Evolutionary conservation across 2,888 invertebrate genomes (phyloP).

Genomic region (Muschampia staudingeri): DNA sequence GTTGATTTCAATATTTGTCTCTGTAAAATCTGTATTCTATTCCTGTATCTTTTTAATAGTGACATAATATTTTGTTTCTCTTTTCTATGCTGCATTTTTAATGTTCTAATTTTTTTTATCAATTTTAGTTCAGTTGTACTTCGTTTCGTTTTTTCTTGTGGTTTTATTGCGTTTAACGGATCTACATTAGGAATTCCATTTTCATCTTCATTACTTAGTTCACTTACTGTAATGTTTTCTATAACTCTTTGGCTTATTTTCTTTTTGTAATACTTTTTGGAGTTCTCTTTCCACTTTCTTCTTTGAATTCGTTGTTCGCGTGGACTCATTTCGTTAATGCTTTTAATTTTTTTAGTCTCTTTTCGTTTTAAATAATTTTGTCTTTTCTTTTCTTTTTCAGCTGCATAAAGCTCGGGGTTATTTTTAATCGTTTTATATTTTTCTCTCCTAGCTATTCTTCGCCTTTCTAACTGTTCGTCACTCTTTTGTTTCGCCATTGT

Average conservation of each 20-base stretch:
- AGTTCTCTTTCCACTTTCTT: background rate
- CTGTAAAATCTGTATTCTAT: too few relatives aligned
- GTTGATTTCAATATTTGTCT: too few relatives aligned
- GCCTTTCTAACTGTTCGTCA: background rate
- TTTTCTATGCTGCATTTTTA: background rate
- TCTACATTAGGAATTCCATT: background rate
- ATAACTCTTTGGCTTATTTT: background rate
- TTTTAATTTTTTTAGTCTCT: background rate
- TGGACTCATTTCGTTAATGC: background rate
- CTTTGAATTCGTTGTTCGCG: background rate
- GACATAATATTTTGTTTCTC: background rate
- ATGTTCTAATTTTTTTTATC: background rate
- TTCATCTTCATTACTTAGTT: background rate
- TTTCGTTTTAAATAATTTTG: constrained; percentile 4
- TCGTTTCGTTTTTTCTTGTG: too few relatives aligned
- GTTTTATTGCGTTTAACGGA: background rate
- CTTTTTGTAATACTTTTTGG: too few relatives aligned
- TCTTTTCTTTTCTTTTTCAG: background rate
- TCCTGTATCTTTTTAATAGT: background rate
- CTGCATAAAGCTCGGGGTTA: background rate
- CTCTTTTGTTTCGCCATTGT: background rate
- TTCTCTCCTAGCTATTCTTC: background rate
- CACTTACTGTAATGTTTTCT: background rate
- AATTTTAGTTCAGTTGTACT: background rate
- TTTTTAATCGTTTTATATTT: background rate